Evolutionary conservation across 1,140 invertebrate genomes (phyloP).

Genomic region (Drosophila miranda): DNA sequence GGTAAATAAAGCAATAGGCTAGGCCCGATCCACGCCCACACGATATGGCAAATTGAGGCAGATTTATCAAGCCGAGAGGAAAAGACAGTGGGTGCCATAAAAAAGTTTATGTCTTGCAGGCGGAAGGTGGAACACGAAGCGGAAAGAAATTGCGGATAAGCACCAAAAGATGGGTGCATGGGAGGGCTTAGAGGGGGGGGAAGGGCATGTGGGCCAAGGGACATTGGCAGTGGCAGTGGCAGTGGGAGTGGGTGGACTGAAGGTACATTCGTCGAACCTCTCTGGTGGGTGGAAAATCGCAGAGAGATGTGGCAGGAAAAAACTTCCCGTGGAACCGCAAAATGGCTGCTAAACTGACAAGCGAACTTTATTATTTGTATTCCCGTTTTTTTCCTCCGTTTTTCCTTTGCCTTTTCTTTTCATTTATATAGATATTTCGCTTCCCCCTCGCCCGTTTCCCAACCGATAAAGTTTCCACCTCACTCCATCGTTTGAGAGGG

Average conservation of each 20-base stretch:
- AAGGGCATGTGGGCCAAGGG: conserved; percentile 11
- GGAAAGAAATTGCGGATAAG: conserved; percentile 75
- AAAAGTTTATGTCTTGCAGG: conserved; percentile 73
- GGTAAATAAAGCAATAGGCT: conserved; percentile 52
- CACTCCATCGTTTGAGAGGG: conserved; percentile 14
- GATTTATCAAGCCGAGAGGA: conserved; percentile 74
- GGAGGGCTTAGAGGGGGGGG: not conserved
- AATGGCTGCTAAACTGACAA: conserved; percentile 83
- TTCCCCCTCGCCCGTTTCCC: too few relatives aligned
- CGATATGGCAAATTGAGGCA: conserved; percentile 80
- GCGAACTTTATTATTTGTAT: conserved; percentile 81
- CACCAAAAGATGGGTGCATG: conserved; percentile 56
- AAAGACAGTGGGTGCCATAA: conserved; percentile 79
- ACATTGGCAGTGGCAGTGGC: too few relatives aligned
- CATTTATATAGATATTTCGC: conserved; percentile 29
- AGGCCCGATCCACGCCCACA: conserved; percentile 28
- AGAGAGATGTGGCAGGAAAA: conserved; percentile 24
- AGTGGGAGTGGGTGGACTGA: too few relatives aligned
- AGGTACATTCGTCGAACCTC: conserved; percentile 30
- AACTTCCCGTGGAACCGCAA: conserved; percentile 73
- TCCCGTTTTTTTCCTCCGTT: conserved; percentile 9
- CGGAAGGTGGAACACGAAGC: conserved; percentile 64
- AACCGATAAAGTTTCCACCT: conserved; percentile 20
- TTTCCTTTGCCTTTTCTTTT: conserved; percentile 10
- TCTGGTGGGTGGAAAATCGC: conserved; percentile 35